phyloP scores from a whole-genome alignment of 2,888 invertebrate genomes.

The Melinaea menophilus region DNA sequence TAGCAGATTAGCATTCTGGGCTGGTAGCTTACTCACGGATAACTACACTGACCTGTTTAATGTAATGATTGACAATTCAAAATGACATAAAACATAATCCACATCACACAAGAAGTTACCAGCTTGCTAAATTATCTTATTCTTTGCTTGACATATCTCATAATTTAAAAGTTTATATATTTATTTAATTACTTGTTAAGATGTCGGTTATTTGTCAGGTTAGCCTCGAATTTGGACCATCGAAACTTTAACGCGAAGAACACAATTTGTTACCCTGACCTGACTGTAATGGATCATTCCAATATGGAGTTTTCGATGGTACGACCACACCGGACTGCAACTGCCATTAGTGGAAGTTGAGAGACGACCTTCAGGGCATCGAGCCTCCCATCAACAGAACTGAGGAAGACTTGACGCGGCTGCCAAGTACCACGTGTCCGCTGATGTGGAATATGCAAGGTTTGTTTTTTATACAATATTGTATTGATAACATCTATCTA shows the following conservation, averaged over 20 bases:
- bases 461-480: conserved; percentile 37
- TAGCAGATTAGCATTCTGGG: no score
- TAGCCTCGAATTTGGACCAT: conserved; percentile 23
- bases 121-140: no score
- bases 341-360: conserved; percentile 82
- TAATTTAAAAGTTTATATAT: no score
- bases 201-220: neutral
- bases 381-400: conserved; percentile 81
- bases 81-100: no score
- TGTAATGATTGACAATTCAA: no score
- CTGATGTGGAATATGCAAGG: conserved; percentile 84
- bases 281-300: conserved; percentile 80
- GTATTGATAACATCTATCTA: no score
- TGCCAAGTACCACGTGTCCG: conserved; percentile 85
- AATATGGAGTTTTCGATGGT: conserved; percentile 83
- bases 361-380: conserved; percentile 80
- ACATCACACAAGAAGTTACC: no score
- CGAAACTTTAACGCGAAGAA: conserved; percentile 45
- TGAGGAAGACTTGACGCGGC: conserved; percentile 85
- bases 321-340: conserved; percentile 79
- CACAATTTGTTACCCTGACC: conserved; percentile 45
- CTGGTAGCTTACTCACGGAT: no score
- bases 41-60: no score
- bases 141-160: no score
- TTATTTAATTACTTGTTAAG: no score